These are phyloP conservation scores for Yponomeuta plumbellus DNA, from an alignment of 2,888 invertebrate species.

Conservation along the genomic window DNA sequence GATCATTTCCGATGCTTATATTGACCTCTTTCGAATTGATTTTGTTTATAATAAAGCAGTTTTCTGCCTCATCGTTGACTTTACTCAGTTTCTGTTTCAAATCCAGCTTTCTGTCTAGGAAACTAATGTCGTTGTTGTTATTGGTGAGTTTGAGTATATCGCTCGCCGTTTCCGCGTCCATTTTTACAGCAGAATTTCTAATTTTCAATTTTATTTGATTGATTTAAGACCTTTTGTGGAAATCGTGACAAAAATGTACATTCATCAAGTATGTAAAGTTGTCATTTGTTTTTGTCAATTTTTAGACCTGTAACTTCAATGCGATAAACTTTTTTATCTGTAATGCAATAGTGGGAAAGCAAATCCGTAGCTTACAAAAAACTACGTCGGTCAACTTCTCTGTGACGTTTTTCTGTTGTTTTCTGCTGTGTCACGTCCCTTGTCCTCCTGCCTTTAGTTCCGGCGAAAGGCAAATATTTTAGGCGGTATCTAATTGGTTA, in stretches of 20 bases:
- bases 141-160: background rate
- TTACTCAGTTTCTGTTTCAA: constrained; percentile 43
- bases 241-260: too few species aligned
- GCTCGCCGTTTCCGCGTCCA: constrained; percentile 24
- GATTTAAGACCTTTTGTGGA: too few species aligned
- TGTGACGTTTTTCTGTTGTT: constrained; percentile 27
- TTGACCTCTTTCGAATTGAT: constrained; percentile 43
- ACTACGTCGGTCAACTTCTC: background rate
- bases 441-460: constrained; percentile 34
- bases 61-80: constrained; percentile 30
- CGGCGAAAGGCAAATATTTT: constrained; percentile 34
- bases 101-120: constrained; percentile 26
- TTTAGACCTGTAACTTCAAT: too few species aligned
- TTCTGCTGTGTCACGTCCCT: constrained; percentile 14
- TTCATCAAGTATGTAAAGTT: constrained; percentile 27
- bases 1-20: constrained; percentile 48
- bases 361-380: too few species aligned
- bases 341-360: too few species aligned
- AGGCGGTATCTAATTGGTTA: constrained; percentile 59
- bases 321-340: too few species aligned
- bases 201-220: constrained; percentile 31
- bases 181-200: constrained; percentile 33
- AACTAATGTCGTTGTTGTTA: constrained; percentile 38
- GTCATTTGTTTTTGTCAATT: constrained; percentile 37
- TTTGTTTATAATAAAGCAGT: constrained; percentile 34